Conservation (phyloP, 1,140 invertebrate species). For the Hyles vespertilio region DNA sequence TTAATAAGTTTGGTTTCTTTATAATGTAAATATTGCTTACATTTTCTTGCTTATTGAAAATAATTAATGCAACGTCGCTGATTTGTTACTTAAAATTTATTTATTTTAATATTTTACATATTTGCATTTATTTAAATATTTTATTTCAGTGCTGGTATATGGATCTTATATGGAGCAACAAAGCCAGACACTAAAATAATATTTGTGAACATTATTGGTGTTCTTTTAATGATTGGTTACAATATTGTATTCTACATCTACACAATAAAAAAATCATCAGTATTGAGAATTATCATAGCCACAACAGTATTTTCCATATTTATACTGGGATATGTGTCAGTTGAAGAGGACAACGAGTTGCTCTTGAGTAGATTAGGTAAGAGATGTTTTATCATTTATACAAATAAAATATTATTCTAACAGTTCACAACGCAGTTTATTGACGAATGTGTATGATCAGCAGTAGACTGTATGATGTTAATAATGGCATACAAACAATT, state of each 20-base stretch:
- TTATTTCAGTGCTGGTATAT: conserved; percentile 78
- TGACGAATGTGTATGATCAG: no score
- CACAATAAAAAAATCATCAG: conserved; percentile 76
- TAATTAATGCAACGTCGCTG: no score
- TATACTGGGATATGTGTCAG: conserved; percentile 67
- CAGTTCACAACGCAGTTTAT: no score
- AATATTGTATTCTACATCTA: conserved; percentile 79
- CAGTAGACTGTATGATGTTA: no score
- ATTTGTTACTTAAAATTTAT: conserved; percentile 1
- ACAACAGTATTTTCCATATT: conserved; percentile 53
- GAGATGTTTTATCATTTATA: neutral
- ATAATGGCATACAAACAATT: no score
- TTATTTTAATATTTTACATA: conserved; percentile 3
- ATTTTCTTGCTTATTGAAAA: no score
- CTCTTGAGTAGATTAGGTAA: conserved; percentile 47
- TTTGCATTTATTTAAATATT: conserved; percentile 16
- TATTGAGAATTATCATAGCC: conserved; percentile 68
- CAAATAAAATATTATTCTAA: no score
- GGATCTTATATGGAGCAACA: conserved; percentile 82
- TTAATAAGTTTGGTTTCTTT: no score
- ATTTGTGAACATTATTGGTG: conserved; percentile 82
- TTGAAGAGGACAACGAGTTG: conserved; percentile 52
- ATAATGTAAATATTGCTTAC: no score
- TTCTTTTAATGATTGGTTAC: conserved; percentile 80
- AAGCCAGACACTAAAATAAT: conserved; percentile 81